Evolutionary conservation across 1,140 invertebrate genomes (phyloP), one percentile per base, ranked within the genome.

Genomic region (Arion vulgaris): DNA sequence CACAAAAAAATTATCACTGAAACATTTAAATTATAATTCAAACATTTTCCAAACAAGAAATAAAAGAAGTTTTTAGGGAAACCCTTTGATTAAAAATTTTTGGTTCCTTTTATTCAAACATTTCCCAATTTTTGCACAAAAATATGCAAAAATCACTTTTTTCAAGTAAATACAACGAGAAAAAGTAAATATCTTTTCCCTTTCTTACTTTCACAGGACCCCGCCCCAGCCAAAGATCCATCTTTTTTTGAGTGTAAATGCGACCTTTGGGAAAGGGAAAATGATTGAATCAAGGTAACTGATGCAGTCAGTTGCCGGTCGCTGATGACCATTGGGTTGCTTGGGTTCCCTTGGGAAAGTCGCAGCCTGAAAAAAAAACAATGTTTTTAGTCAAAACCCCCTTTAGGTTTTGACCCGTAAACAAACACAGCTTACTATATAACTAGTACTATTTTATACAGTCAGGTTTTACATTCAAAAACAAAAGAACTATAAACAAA

Each of bases 281-380:
- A 75, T 87, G 85, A 76, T 81, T 84, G 34, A 57, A 41, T 88
- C 86, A 28, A 85, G 71, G 32, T 71, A 80, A 38, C 83, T 84
- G 87, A 88, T 0, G 88, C 85, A 41, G 82, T 81, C 34, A 89
- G 74, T 83, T 88, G 87, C n/a, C 80, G 74, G 69, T 86, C 84
- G n/a, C 78, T 69, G 26, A 87, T 69, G 0, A 89, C 84, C 28
- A 74, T 19, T 23, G 79, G 82, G 49, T 89, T 87, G n/a, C 83
- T 81, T n/a, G 88, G 34, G 36, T n/a, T n/a, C 88, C 88, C 87
- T 88, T 87, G 62, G 85, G 85, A 38, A 87, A 68, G 53, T 86
- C 83, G 82, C 88, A 88, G 34, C 91, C 87, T 88, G 89, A n/a
- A 84, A 81, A 85, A 41, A 45, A 83, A 7, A 73, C n/a, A 17